These are phyloP conservation scores for Maniola jurtina DNA, from an alignment of 1,140 invertebrate species.

Conservation along the genomic window DNA sequence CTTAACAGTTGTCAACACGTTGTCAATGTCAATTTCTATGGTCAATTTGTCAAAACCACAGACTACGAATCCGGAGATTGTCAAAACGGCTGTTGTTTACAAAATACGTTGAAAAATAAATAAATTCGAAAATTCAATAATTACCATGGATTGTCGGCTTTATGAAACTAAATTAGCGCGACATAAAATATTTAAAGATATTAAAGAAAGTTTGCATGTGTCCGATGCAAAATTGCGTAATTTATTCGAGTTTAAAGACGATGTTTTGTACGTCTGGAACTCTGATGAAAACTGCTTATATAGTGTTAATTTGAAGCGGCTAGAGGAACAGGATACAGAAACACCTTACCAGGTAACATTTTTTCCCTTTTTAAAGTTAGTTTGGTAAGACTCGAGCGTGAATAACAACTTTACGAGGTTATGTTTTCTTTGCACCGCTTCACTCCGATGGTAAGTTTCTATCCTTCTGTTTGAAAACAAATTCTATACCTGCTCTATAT, in stretches of 20 bases:
- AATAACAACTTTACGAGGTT: neutral
- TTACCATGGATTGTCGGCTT: constrained; percentile 79
- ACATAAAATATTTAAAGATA: constrained; percentile 80
- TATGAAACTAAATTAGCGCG: constrained; percentile 79
- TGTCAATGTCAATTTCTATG: too few relatives aligned
- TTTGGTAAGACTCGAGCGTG: neutral
- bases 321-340: constrained; percentile 75
- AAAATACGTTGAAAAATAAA: neutral
- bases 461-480: too few relatives aligned
- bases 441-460: too few relatives aligned
- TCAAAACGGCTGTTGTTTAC: too few relatives aligned
- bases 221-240: constrained; percentile 80
- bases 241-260: constrained; percentile 81
- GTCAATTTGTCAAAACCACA: too few relatives aligned
- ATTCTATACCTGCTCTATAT: too few relatives aligned
- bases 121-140: neutral
- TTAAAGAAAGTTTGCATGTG: constrained; percentile 78
- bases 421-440: too few relatives aligned
- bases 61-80: too few relatives aligned
- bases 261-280: constrained; percentile 83
- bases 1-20: too few relatives aligned
- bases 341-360: constrained; percentile 80
- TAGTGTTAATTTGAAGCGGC: constrained; percentile 80
- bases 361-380: neutral
- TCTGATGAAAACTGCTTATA: constrained; percentile 81